Evolutionary conservation across 2,888 invertebrate species (phyloP), one percentile per base, ranked within the genome.

Genomic region (Sesia apiformis): DNA sequence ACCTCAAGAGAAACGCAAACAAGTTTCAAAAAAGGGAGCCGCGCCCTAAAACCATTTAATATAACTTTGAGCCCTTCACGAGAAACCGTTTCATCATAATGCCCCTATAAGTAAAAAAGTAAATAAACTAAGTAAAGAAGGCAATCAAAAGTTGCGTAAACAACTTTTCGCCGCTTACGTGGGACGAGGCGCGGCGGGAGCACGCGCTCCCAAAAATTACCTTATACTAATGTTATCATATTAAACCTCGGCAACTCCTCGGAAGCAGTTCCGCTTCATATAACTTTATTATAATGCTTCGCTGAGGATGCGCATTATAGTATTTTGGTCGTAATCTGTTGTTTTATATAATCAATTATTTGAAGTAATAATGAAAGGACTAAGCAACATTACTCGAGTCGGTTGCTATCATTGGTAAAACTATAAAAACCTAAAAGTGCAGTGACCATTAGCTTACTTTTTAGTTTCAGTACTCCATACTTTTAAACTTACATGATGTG

Each of bases 91-190:
- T 74, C 67, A 70, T 80, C 78, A 82, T 83, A 84, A 84, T 84
- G 78, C 74, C 76, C 72, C 72, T 76, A 75, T 79, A 78, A 80
- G 78, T 80, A 78, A 82, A 84, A 83, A 85, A 80, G 78, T 83
- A 84, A 84, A 82, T 80, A 84, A 81, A 78, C 76, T 67, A 69
- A 77, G 77, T 78, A 76, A 77, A 78, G 80, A 74, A 84, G 82
- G 82, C 84, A 86, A 86, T 86, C 86, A 84, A 81, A 86, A 87
- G 81, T 87, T 85, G 74, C 66, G 76, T 80, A 81, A 85, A 83
- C 78, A 83, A 84, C 78, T 81, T 84, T 78, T 74, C 71, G 74
- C 70, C 76, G 76, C 75, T 80, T 77, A 74, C 70, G 72, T 76
- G 71, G 76, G 72, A 70, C 70, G 64, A 66, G 63, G 66, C 70